Base-by-base conservation (phyloP, 2,113 vertebrate genomes). In the Epinephelus moara region DNA sequence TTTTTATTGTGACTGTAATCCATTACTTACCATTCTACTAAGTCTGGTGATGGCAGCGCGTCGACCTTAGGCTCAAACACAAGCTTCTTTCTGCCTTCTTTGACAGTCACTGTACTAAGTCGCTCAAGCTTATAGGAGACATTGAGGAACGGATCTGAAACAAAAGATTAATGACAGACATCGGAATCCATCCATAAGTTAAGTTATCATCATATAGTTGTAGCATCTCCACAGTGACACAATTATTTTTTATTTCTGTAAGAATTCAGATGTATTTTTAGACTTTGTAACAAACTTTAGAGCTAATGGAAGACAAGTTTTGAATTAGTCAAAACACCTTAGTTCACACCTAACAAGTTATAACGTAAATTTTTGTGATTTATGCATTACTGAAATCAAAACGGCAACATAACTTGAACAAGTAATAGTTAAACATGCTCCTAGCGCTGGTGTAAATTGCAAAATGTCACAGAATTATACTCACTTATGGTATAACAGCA, bases 61-160 rank as follows among this genome's bases (percentile, higher is more conserved):
- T 94, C 93, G 62, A 98, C 95, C 81, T 88, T 96, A 14, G 96
- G 96, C 4, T 93, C 91, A 72, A 99, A 91, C 47, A 95, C 94
- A 63, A 96, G 37, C 11, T 69, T 90, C 73, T 85, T 96, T 76
- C 66, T 89, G 27, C 96, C 96, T 33, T 95, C 94, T 4, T 8
- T 45, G 2, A 84, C 89, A 50, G 85, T 47, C 15, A 94, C 80
- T 17, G 3, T 90, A 0, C 91, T 85, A 0, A 62, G 57, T 0
- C 25, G 69, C 1, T 85, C 87, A 49, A 87, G 89, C 87, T 85
- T 96, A 70, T 95, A 89, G 3, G 87, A 93, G 21, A 96, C 70
- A 0, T 80, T 94, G 21, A 98, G 66, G 89, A 94, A 97, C 33
- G 97, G 94, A 85, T 97, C 97, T 99, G 92, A 47, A 91, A 94